Evolutionary conservation across 2,888 invertebrate genomes (phyloP), one percentile per base, ranked within the genome.

Genomic region (Melolontha melolontha): DNA sequence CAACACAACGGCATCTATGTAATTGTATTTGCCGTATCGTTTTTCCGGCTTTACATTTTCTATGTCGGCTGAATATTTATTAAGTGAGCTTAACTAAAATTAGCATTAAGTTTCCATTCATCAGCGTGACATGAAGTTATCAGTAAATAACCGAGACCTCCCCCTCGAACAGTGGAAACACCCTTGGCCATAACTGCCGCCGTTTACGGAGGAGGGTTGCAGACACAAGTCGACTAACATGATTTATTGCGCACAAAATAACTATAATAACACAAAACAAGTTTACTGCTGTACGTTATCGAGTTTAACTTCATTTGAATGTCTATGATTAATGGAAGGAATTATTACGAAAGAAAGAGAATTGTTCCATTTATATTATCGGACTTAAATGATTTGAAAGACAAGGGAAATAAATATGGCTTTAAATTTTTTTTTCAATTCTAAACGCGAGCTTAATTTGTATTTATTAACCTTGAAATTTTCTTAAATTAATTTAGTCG

Each of bases 81-180:
- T 80, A 80, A 80, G 79, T 78, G 79, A 80, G 79, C 79, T 70
- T 77, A 80, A 80, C 80, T 78, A 79, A 79, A 80, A 82, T 82
- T 82, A 81, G 80, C 82, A 81, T 82, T 78, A 81, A 80, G 78
- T 79, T 80, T 80, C 80, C 82, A 82, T 83, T 82, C 78, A 79
- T 83, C 83, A 82, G 79, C 77, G 75, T 81, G 82, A 81, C 82
- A 79, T 78, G 79, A 78, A 81, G 80, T 82, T 83, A 83, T 83
- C 83, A 82, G 82, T 79, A 80, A 82, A 82, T 81, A 80, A 81
- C 79, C 79, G 77, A 75, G 77, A 75, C 79, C 79, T 77, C 78
- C 79, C 78, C 79, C 75, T 71, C 73, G 73, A 71, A 72, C 66
- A 47, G 55, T 51, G 55, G 63, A 62, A 69, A 71, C 74, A 71